These are phyloP conservation scores for Eudasyphora cyanicolor DNA, from an alignment of 2,888 invertebrate species.

Conservation along the genomic window DNA sequence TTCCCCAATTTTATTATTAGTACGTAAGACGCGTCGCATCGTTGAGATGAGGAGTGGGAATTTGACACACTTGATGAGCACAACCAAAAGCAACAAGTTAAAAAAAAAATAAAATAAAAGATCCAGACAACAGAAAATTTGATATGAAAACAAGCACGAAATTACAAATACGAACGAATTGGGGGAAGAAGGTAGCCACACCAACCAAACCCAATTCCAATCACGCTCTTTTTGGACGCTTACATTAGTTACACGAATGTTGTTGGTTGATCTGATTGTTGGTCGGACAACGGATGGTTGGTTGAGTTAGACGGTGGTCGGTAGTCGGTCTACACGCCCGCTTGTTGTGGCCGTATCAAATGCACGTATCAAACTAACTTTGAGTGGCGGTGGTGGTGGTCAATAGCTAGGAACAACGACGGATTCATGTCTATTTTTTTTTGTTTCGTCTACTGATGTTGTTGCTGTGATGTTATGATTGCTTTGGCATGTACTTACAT, in stretches of 20 bases:
- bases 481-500: not conserved
- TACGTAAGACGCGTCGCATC: not conserved
- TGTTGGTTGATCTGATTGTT: conserved; percentile 13
- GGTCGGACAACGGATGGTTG: not conserved
- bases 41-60: conserved; percentile 16
- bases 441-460: conserved; percentile 19
- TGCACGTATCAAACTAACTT: conserved; percentile 53
- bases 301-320: not conserved
- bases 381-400: conserved; percentile 47
- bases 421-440: conserved; percentile 12
- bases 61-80: conserved; percentile 65
- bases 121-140: not conserved
- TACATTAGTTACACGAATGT: conserved; percentile 6
- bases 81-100: conserved; percentile 38
- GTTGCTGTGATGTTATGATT: not conserved
- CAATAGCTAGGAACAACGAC: not conserved
- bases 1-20: conserved; percentile 16
- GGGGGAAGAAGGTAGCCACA: too few species aligned
- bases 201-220: conserved; percentile 4
- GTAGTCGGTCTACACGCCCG: conserved; percentile 5
- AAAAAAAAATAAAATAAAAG: not conserved
- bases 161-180: conserved; percentile 9
- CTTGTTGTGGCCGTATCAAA: conserved; percentile 48
- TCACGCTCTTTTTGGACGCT: not conserved
- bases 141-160: conserved; percentile 26